Evolutionary conservation across 2,888 invertebrate genomes (phyloP).

Genomic region (Linyphia triangularis): DNA sequence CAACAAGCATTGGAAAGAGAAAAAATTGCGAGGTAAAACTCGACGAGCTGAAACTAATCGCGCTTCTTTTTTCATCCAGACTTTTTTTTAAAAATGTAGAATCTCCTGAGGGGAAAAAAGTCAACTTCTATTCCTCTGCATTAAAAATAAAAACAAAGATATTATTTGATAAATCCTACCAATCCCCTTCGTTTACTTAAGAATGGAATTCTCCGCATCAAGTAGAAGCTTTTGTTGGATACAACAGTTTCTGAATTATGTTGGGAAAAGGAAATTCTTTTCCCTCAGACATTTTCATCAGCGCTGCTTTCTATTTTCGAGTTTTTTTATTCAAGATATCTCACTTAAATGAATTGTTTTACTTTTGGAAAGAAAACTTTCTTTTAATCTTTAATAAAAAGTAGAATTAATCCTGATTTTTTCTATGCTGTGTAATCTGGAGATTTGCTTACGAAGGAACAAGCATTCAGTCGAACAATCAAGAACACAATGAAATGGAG

Average conservation of each 20-base stretch:
- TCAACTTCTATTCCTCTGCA: neutral
- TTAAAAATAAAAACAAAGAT: neutral
- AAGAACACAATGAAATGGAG: too few species aligned
- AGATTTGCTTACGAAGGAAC: too few species aligned
- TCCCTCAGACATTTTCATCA: neutral
- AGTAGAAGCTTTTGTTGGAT: neutral
- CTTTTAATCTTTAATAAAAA: too few species aligned
- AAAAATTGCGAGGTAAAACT: neutral
- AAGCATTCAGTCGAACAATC: too few species aligned
- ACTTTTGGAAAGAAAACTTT: neutral
- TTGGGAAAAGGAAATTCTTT: neutral
- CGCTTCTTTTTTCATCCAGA: neutral
- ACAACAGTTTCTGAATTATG: neutral
- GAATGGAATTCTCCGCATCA: neutral
- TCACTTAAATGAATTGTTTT: neutral
- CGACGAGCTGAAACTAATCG: neutral
- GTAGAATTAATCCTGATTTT: too few species aligned
- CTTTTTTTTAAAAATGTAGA: neutral
- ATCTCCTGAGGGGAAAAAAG: neutral
- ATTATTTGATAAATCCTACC: constrained; percentile 5
- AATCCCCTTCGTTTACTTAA: constrained; percentile 7
- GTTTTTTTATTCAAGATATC: neutral
- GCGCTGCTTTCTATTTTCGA: neutral
- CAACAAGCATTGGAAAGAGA: neutral
- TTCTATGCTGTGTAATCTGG: too few species aligned